Conservation (phyloP, 2,888 invertebrate genomes). For the Diploptera punctata region DNA sequence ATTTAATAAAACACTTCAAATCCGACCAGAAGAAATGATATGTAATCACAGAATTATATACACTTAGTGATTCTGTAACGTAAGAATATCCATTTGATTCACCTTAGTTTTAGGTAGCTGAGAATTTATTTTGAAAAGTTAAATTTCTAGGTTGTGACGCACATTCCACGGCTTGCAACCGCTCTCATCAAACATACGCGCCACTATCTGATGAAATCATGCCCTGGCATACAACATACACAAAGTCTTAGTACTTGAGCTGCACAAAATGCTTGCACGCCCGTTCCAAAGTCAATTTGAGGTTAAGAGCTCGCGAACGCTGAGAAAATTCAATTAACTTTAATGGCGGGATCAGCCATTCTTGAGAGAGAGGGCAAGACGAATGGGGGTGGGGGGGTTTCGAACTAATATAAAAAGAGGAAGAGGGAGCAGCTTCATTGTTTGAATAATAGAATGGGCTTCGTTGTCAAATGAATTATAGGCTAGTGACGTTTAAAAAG, state of each 20-base stretch:
- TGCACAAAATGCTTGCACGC: slow-evolving; percentile 10
- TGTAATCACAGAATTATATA: too few relatives aligned
- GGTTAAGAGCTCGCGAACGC: slow-evolving; percentile 45
- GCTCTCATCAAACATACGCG: too few relatives aligned
- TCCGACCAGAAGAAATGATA: too few relatives aligned
- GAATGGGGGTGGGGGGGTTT: slow-evolving; percentile 37
- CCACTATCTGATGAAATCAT: too few relatives aligned
- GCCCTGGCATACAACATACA: background rate
- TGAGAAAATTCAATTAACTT: slow-evolving; percentile 63
- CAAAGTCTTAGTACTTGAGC: background rate
- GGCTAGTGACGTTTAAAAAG: slow-evolving; percentile 3
- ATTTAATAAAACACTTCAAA: too few relatives aligned
- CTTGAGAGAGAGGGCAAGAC: slow-evolving; percentile 32
- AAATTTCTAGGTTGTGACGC: too few relatives aligned
- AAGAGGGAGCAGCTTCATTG: slow-evolving; percentile 33
- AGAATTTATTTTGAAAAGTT: too few relatives aligned
- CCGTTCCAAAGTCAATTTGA: slow-evolving; percentile 40
- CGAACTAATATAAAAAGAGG: slow-evolving; percentile 38
- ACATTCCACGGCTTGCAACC: too few relatives aligned
- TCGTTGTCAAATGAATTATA: slow-evolving; percentile 37
- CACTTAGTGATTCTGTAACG: too few relatives aligned
- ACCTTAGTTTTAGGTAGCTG: too few relatives aligned
- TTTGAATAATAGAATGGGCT: slow-evolving; percentile 41
- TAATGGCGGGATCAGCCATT: slow-evolving; percentile 55
- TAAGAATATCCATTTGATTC: too few relatives aligned